phyloP scores from a whole-genome alignment of 2,888 invertebrate genomes.

The Pogonocherus hispidulus region DNA sequence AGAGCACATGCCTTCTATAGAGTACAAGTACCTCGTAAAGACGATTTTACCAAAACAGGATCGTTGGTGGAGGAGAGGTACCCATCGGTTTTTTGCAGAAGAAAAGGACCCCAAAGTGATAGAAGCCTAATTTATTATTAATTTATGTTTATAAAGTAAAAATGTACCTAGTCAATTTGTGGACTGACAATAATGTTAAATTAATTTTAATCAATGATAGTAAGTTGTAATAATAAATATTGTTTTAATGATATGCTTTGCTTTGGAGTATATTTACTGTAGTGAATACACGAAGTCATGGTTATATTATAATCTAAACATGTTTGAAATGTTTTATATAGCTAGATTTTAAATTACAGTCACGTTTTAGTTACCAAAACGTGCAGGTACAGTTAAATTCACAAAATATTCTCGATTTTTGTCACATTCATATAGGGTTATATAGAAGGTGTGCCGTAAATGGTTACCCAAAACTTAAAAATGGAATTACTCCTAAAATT shows the following conservation, averaged over 20 bases:
- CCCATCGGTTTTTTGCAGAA: conserved; percentile 53
- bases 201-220: background rate
- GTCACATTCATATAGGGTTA: too few species aligned
- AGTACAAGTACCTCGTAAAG: conserved; percentile 60
- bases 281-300: too few species aligned
- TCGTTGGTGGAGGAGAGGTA: conserved; percentile 63
- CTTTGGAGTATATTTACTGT: too few species aligned
- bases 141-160: background rate
- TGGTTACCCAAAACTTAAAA: too few species aligned
- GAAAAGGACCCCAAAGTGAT: conserved; percentile 42
- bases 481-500: too few species aligned
- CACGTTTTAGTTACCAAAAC: background rate
- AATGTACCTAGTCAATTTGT: conserved; percentile 30
- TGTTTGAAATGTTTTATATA: background rate
- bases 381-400: background rate
- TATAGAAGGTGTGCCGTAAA: too few species aligned
- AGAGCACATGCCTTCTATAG: conserved; percentile 54
- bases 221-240: too few species aligned
- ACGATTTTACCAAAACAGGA: conserved; percentile 53
- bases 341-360: background rate
- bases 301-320: too few species aligned
- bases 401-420: too few species aligned
- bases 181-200: background rate
- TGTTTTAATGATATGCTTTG: too few species aligned
- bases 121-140: conserved; percentile 36